Conservation (phyloP, 1,140 invertebrate genomes). For the Brachionus rotundiformis region DNA sequence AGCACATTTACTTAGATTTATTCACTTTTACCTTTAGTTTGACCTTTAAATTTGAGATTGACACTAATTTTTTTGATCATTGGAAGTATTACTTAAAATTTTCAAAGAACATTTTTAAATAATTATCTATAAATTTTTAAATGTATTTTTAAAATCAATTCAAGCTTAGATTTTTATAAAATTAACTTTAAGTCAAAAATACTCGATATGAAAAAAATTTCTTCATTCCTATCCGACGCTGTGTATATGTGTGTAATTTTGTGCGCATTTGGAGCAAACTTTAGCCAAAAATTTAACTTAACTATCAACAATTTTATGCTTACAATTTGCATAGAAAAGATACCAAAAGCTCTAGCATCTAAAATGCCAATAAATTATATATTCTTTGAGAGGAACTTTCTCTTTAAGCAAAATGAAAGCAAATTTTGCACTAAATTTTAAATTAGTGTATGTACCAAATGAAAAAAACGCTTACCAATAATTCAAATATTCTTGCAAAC, state of each 20-base stretch:
- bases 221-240: slow-evolving; percentile 27
- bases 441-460: neutral
- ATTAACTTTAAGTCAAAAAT: neutral
- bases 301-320: neutral
- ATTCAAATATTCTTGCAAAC: slow-evolving; percentile 12
- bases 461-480: slow-evolving; percentile 1
- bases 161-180: neutral
- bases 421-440: neutral
- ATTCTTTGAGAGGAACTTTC: neutral
- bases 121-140: too few relatives aligned
- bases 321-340: neutral
- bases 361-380: neutral
- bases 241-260: slow-evolving; percentile 28
- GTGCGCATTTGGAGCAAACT: neutral
- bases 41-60: too few relatives aligned
- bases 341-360: slow-evolving; percentile 1
- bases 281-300: neutral
- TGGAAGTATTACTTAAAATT: too few relatives aligned
- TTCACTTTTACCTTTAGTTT: too few relatives aligned
- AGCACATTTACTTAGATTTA: too few relatives aligned
- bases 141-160: too few relatives aligned
- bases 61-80: too few relatives aligned
- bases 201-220: neutral
- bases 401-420: neutral
- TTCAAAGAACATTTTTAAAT: too few relatives aligned